Evolutionary conservation across 2,888 invertebrate species (phyloP).

Genomic region (Arctia plantaginis): DNA sequence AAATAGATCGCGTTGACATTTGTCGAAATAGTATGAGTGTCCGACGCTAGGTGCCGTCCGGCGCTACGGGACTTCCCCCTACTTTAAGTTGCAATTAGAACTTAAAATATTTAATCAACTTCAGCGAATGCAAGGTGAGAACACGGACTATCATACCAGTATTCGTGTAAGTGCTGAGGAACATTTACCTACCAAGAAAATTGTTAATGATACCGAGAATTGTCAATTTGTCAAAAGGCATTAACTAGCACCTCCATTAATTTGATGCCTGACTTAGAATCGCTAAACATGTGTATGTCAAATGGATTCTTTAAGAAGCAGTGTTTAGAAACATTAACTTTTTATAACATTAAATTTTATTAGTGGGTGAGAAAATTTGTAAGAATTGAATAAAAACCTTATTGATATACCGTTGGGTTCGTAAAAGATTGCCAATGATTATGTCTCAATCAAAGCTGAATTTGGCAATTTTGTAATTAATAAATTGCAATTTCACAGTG

Average conservation of each 20-base stretch:
- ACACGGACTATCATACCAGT: background rate
- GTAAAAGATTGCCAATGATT: background rate
- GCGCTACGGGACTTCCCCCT: too few species aligned
- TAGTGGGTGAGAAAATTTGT: slow-evolving; percentile 25
- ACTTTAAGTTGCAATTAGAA: background rate
- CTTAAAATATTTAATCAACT: background rate
- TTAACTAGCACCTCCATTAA: slow-evolving; percentile 1
- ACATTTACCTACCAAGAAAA: background rate
- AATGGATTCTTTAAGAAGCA: background rate
- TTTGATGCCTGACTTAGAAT: slow-evolving; percentile 8
- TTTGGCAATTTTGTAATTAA: background rate
- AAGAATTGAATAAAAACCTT: slow-evolving; percentile 12
- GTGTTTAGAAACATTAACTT: background rate
- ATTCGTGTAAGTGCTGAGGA: background rate
- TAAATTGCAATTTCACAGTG: background rate
- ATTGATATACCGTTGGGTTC: slow-evolving; percentile 3
- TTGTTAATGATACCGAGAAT: slow-evolving; percentile 5
- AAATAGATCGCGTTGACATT: too few species aligned
- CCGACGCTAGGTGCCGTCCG: too few species aligned
- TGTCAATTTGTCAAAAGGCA: background rate
- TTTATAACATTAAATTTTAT: slow-evolving; percentile 29
- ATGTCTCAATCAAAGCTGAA: background rate
- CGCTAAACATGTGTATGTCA: too few species aligned
- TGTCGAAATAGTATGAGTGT: too few species aligned
- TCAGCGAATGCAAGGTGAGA: background rate